Percentiles rank a stretch among this genome's conserved stretches.
Conservation (phyloP, 2,113 vertebrate genomes). For the Xyrauchen texanus region DNA sequence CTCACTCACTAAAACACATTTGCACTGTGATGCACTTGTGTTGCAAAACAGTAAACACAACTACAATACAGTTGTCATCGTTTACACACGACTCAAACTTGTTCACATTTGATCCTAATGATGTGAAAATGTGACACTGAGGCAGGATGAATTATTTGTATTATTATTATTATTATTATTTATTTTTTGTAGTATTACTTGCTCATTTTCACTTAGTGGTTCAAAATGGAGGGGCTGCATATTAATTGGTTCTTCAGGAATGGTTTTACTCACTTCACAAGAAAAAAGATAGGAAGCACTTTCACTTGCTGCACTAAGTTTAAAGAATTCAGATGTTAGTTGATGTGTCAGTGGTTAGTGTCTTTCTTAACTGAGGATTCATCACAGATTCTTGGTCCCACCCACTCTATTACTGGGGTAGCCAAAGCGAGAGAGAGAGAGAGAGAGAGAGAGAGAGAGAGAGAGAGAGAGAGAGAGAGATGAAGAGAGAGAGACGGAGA, state of each 20-base stretch:
- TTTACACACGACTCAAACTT: too few relatives aligned
- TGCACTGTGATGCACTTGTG: too few relatives aligned
- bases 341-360: neutral
- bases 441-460: conserved; percentile 32
- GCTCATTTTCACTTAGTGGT: neutral
- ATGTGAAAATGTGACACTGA: too few relatives aligned
- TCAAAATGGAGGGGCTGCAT: neutral
- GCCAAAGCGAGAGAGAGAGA: too few relatives aligned
- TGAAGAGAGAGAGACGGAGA: conserved; percentile 46
- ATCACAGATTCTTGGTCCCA: conserved; percentile 1
- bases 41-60: too few relatives aligned
- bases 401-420: too few relatives aligned
- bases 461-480: conserved; percentile 49
- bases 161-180: too few relatives aligned
- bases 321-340: neutral
- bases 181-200: neutral
- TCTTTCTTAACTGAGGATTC: conserved; percentile 1
- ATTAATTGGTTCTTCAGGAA: conserved; percentile 3
- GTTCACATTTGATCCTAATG: too few relatives aligned
- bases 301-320: conserved; percentile 1
- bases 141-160: too few relatives aligned
- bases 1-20: too few relatives aligned
- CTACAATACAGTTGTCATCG: too few relatives aligned
- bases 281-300: neutral
- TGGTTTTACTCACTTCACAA: neutral